These are phyloP conservation scores for Maccullochella peelii DNA, from an alignment of 2,113 vertebrate genomes.

Conservation along the genomic window DNA sequence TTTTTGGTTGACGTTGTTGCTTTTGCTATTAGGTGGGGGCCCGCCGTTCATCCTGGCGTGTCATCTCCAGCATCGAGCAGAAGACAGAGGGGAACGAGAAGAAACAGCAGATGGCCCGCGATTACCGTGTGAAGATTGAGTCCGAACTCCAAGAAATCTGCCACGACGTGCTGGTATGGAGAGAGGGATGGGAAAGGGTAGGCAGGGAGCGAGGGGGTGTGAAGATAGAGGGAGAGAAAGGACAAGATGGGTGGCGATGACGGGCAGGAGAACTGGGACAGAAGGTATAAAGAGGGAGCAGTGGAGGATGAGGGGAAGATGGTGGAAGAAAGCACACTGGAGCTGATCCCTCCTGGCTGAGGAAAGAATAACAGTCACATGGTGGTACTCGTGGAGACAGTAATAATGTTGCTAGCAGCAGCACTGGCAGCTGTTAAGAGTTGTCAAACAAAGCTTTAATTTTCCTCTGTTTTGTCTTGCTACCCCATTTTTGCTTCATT, in stretches of 20 bases:
- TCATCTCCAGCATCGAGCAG: conserved; percentile 99
- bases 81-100: conserved; percentile 97
- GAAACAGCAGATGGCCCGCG: conserved; percentile 96
- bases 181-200: neutral
- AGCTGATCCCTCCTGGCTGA: conserved; percentile 26
- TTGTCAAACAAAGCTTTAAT: conserved; percentile 49
- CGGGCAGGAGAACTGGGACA: neutral
- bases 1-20: neutral
- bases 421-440: conserved; percentile 28
- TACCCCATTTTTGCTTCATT: neutral
- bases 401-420: conserved; percentile 17
- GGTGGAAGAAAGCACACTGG: neutral
- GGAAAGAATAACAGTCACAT: conserved; percentile 33
- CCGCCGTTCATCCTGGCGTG: conserved; percentile 97
- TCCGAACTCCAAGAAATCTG: conserved; percentile 96
- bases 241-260: neutral
- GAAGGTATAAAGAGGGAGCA: neutral
- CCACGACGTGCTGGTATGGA: conserved; percentile 95
- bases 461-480: conserved; percentile 16
- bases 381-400: conserved; percentile 20
- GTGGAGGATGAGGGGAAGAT: neutral
- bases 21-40: conserved; percentile 85
- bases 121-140: conserved; percentile 97
- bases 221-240: neutral
- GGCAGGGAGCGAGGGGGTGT: neutral